Conservation (phyloP, 2,113 vertebrate species). For the Saguinus imperator region DNA sequence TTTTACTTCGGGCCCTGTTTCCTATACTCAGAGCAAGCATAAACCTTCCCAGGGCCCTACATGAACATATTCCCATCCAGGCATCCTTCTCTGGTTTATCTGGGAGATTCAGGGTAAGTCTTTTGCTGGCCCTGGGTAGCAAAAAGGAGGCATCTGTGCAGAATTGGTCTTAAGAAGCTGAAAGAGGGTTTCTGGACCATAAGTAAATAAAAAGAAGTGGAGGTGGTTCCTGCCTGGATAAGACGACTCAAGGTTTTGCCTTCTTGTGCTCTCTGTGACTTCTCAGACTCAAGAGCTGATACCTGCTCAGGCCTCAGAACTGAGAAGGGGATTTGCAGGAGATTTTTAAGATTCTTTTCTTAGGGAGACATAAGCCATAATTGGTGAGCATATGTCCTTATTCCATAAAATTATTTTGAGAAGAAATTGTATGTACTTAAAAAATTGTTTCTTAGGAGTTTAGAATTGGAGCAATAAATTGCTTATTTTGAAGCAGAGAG, state of each 20-base stretch:
- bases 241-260: neutral
- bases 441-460: slow-evolving; percentile 55
- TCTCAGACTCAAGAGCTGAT: slow-evolving; percentile 11
- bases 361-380: neutral
- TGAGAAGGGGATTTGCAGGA: neutral
- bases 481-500: slow-evolving; percentile 50
- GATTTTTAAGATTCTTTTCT: slow-evolving; percentile 29
- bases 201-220: neutral
- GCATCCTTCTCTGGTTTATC: neutral
- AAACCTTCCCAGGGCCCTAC: neutral
- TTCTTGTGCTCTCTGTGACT: neutral
- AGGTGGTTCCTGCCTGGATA: neutral
- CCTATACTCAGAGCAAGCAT: neutral
- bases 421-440: slow-evolving; percentile 59
- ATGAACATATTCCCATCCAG: neutral
- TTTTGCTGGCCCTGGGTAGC: neutral
- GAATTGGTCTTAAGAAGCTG: slow-evolving; percentile 35
- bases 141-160: neutral
- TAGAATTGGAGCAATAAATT: slow-evolving; percentile 63
- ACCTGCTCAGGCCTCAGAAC: neutral
- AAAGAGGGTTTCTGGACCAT: slow-evolving; percentile 43
- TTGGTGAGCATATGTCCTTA: slow-evolving; percentile 50
- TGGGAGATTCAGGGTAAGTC: neutral
- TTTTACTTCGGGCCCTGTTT: neutral
- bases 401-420: slow-evolving; percentile 63